Evolutionary conservation across 1,140 invertebrate species (phyloP), one percentile per base, ranked within the genome.

Genomic region (Zaprionus africanus): DNA sequence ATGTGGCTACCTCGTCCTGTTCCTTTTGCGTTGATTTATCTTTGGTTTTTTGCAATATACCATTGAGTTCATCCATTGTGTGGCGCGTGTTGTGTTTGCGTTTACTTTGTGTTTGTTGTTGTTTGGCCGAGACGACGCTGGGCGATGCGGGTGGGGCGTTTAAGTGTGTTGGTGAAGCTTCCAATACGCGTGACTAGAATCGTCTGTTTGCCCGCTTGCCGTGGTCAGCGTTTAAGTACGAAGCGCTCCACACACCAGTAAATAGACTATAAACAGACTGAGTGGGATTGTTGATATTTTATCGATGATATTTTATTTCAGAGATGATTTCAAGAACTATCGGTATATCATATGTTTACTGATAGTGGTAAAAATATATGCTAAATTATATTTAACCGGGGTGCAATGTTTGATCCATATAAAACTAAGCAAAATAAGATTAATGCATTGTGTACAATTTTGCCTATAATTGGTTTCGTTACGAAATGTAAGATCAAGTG

Each of bases 1-100:
- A 60, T 61, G 66, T 26, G 36, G 36, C 60, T 69, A 93, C 92
- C 87, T 93, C 91, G 78, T 93, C 92, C 78, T 93, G 92, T 65
- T 93, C 91, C 68, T 92, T 82, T 72, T 91, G 92, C 58, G 87
- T 86, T 13, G 92, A 92, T 81, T 92, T 83, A 82, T 93, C 92
- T 79, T 91, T 91, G 76, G 90, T 92, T 79, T 91, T 92, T 51
- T 90, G 87, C 51, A 93, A 57, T 72, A 93, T 92, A 11, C 67
- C 78, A 68, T 90, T 92, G 51, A 93, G 76, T 71, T 93, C 92
- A 28, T 92, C 91, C 91, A 92, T 92, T 64, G 66, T 87, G 36
- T 58, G 36, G 59, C 76, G 71, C 31, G 56, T 77, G 70, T 78
- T 73, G 73, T 46, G 19, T 62, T 57, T 80, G 28, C 65, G 60